Conservation (phyloP, 2,797 vertebrate genomes). For the Clarias pachynema region DNA sequence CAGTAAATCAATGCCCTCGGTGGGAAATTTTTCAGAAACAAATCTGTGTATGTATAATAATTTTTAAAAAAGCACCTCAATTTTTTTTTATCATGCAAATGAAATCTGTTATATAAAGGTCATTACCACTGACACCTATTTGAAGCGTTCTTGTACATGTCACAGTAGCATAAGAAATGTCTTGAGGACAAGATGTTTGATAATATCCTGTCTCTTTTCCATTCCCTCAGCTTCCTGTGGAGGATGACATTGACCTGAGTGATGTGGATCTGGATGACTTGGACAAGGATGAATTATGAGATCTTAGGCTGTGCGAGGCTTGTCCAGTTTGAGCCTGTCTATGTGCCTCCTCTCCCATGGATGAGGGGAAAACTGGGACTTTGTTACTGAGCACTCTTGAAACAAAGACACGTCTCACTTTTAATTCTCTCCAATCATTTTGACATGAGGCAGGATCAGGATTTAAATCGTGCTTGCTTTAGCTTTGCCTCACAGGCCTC, state of each 20-base stretch:
- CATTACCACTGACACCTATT: background rate
- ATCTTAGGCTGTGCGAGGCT: slow-evolving; percentile 48
- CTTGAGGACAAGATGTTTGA: background rate
- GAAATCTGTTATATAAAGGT: background rate
- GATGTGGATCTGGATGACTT: slow-evolving; percentile 91
- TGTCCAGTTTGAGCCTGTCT: slow-evolving; percentile 50
- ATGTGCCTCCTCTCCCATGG: slow-evolving; percentile 75
- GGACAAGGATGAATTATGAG: slow-evolving; percentile 89
- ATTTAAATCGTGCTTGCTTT: slow-evolving; percentile 33
- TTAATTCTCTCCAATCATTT: slow-evolving; percentile 60
- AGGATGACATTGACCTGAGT: slow-evolving; percentile 95
- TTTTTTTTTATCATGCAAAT: no score
- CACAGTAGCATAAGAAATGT: background rate
- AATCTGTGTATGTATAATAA: background rate
- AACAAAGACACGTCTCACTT: slow-evolving; percentile 66
- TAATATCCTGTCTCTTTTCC: background rate
- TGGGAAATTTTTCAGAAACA: background rate
- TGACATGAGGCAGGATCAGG: slow-evolving; percentile 46
- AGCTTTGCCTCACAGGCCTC: slow-evolving; percentile 55
- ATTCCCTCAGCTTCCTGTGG: slow-evolving; percentile 83
- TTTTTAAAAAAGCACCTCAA: background rate
- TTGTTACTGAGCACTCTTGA: slow-evolving; percentile 73
- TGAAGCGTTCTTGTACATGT: background rate
- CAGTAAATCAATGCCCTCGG: background rate
- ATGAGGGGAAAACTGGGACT: slow-evolving; percentile 67